A percentile compares a stretch with the other conserved stretches of the same genome.
These are phyloP conservation scores for Drosophila erecta DNA, from an alignment of 1,140 invertebrate genomes.

Conservation along the genomic window DNA sequence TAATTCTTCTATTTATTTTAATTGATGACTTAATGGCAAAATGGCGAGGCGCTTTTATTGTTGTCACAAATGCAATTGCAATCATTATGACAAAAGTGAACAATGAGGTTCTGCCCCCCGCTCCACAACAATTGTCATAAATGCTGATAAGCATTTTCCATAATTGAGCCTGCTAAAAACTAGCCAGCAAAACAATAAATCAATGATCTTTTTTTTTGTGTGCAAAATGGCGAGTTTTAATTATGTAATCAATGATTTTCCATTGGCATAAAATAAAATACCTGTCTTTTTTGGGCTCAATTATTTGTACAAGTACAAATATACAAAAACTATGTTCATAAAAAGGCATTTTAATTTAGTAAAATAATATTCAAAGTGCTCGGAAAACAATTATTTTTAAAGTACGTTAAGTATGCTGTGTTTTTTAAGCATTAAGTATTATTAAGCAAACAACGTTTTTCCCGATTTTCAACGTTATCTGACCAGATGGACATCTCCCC, in stretches of 20 bases:
- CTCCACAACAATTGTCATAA: neutral
- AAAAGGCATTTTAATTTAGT: too few species aligned
- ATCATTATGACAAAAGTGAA: slow-evolving; percentile 70
- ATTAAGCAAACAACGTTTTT: too few species aligned
- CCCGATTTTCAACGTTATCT: too few species aligned
- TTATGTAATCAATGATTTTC: slow-evolving; percentile 28
- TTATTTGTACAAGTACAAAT: too few species aligned
- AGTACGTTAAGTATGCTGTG: too few species aligned
- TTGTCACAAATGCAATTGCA: slow-evolving; percentile 74
- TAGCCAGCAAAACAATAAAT: slow-evolving; percentile 54
- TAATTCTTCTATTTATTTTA: slow-evolving; percentile 80
- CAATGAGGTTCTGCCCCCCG: slow-evolving; percentile 25
- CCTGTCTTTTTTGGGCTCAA: neutral
- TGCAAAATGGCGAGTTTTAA: slow-evolving; percentile 27
- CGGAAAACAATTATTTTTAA: too few species aligned
- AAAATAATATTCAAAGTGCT: too few species aligned
- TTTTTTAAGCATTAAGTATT: too few species aligned
- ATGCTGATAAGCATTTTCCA: slow-evolving; percentile 65
- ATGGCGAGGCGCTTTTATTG: slow-evolving; percentile 62
- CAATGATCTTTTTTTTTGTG: slow-evolving; percentile 32
- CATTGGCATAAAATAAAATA: neutral
- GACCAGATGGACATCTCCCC: neutral
- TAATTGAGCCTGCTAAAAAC: slow-evolving; percentile 62
- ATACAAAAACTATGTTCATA: too few species aligned
- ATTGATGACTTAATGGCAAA: slow-evolving; percentile 78